Evolutionary conservation across 64 coral and sea anemone genomes (phyloP).

Genomic region (Dendronephthya gigantea): DNA sequence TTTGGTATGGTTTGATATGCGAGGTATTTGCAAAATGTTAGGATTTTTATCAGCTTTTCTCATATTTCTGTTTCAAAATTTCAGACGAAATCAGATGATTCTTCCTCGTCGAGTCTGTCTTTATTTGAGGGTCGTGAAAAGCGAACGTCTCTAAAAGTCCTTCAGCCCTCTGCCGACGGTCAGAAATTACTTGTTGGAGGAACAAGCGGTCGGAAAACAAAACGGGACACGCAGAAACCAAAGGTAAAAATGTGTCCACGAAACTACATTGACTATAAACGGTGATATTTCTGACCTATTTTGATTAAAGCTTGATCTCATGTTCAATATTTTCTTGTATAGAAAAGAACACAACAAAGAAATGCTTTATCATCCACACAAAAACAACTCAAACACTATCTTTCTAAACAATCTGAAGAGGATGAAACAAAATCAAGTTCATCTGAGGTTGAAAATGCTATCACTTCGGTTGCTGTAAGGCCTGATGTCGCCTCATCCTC

Average conservation of each 20-base stretch:
- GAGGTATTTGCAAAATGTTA: no score
- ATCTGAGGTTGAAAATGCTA: neutral
- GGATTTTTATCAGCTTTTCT: no score
- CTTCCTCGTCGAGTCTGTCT: neutral
- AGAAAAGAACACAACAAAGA: neutral
- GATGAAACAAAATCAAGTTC: neutral
- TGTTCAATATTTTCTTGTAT: neutral
- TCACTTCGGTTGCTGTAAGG: neutral
- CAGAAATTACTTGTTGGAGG: slow-evolving; percentile 73
- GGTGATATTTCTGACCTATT: neutral
- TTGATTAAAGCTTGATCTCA: no score
- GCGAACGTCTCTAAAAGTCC: slow-evolving; percentile 83
- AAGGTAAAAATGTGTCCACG: no score
- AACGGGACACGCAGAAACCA: no score
- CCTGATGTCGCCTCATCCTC: neutral
- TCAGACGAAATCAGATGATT: slow-evolving; percentile 38
- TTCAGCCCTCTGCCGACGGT: slow-evolving; percentile 69
- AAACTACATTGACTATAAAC: neutral
- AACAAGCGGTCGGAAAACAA: neutral
- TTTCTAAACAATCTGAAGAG: neutral
- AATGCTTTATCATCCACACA: neutral
- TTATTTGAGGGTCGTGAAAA: slow-evolving; percentile 38
- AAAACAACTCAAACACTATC: neutral
- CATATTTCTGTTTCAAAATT: neutral
- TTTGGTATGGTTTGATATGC: no score